These are phyloP conservation scores for Dendrolimus punctatus DNA, from an alignment of 1,140 invertebrate species.

Conservation along the genomic window DNA sequence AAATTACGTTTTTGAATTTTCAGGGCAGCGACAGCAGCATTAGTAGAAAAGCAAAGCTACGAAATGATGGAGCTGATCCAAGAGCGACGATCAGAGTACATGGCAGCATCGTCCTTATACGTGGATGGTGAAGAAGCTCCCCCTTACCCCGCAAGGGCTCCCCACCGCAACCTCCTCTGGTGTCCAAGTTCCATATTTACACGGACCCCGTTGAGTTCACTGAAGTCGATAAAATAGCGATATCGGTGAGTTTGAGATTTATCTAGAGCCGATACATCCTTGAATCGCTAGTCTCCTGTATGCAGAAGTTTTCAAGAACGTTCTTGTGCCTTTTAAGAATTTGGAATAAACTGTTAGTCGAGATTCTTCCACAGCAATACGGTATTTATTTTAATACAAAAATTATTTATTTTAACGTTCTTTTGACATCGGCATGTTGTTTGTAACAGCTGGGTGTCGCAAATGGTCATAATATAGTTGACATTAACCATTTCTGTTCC, in stretches of 20 bases:
- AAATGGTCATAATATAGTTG: too few relatives aligned
- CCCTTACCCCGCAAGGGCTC: conserved; percentile 90
- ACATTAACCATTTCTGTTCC: too few relatives aligned
- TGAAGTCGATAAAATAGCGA: conserved; percentile 97
- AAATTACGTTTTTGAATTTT: not conserved
- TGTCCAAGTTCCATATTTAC: conserved; percentile 97
- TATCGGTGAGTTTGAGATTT: conserved; percentile 79
- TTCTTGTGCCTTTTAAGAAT: too few relatives aligned
- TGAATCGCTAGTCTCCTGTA: too few relatives aligned
- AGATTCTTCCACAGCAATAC: too few relatives aligned
- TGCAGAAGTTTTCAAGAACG: too few relatives aligned
- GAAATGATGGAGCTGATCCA: conserved; percentile 97
- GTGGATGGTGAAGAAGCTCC: conserved; percentile 82
- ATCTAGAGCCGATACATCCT: too few relatives aligned
- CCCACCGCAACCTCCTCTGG: conserved; percentile 91
- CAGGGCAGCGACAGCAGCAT: conserved; percentile 92
- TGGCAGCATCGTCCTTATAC: conserved; percentile 86
- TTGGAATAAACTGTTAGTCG: too few relatives aligned
- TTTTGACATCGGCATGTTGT: too few relatives aligned
- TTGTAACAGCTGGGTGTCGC: too few relatives aligned
- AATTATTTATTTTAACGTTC: too few relatives aligned
- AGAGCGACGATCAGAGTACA: conserved; percentile 91
- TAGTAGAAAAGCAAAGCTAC: conserved; percentile 95
- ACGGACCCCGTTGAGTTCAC: conserved; percentile 94
- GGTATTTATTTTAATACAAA: too few relatives aligned